Evolutionary conservation across 2,888 invertebrate species (phyloP), one percentile per base, ranked within the genome.

Genomic region (Ecdyonurus torrentis): DNA sequence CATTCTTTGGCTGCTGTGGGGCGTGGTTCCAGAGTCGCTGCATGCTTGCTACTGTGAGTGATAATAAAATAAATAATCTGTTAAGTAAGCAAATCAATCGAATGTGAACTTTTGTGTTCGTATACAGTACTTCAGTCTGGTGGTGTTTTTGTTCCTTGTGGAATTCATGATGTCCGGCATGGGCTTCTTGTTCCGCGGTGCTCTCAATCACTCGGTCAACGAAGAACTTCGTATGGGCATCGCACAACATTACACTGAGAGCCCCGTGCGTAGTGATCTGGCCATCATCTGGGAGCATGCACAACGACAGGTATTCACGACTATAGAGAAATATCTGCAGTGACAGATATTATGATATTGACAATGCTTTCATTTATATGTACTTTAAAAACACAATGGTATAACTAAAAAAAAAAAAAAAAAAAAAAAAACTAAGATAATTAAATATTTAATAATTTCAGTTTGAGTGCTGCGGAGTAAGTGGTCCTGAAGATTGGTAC

Each of bases 1-100:
- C 90, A 60, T 90, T 91, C 74, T 84, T 90, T 69, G 92, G 91
- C 65, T 91, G 89, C 73, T 89, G 89, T 72, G 91, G 91, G 18
- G 85, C 90, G 59, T 87, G 89, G 84, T 84, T 88, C 70, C 87
- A 90, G 73, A 89, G 85, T 66, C 81, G 86, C 72, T 89, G 87
- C 71, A 81, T 91, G 74, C 79, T 92, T 55, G 81, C 90, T 67
- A 83, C 85, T 71, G 92, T 91, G 75, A 78, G 83, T 75, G n/a
- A n/a, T n/a, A n/a, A n/a, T n/a, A n/a, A n/a, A n/a, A n/a, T n/a
- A n/a, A n/a, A n/a, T n/a, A n/a, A n/a, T n/a, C n/a, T n/a, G n/a
- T n/a, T n/a, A n/a, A n/a, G n/a, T n/a, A n/a, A n/a, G n/a, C n/a
- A n/a, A n/a, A n/a, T n/a, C n/a, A n/a, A n/a, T n/a, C n/a, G n/a